Evolutionary conservation across 2,113 vertebrate species (phyloP), one percentile per base, ranked within the genome.

Genomic region (Sinocyclocheilus anophthalmus): DNA sequence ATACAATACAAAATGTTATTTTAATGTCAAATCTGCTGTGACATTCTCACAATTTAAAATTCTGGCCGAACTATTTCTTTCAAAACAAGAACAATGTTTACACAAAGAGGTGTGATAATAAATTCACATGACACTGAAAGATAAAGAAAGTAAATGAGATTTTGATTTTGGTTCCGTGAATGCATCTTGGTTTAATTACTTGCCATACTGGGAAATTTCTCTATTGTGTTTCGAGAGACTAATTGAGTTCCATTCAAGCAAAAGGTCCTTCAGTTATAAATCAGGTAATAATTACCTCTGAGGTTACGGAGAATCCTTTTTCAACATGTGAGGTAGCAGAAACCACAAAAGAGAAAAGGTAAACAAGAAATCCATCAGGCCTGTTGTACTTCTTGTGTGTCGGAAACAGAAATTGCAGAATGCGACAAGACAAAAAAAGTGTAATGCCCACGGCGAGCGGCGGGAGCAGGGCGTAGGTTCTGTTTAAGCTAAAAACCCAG

Each of bases 251-350:
- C n/a, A 48, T 16, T 50, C 22, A 81, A 81, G 76, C 76, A 55
- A 18, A 24, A 50, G 42, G 42, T 50, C 73, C 42, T 76, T 67
- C n/a, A 50, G 80, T 50, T 81, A 69, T 81, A 81, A 81, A 81
- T 78, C 80, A 81, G 39, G 42, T 30, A 50, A 81, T 81, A 81
- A 81, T 81, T 81, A 81, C 42, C 80, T 39, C 30, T 67, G 80
- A 81, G 14, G 42, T 81, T 67, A 61, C 5, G 16, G 24, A 67
- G 79, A 81, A 33, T 78, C 16, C 11, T 30, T 78, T 22, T 76
- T 76, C 20, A 61, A 79, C 72, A 42, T 4, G 33, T 63, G 57
- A 65, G 26, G 18, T 24, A 4, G 53, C 57, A 61, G 7, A 67
- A 75, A 75, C 50, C 30, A 86, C 22, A 37, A n/a, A 69, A 26